Evolutionary conservation across 2,113 vertebrate species (phyloP), one percentile per base, ranked within the genome.

Genomic region (Bufo gargarizans): DNA sequence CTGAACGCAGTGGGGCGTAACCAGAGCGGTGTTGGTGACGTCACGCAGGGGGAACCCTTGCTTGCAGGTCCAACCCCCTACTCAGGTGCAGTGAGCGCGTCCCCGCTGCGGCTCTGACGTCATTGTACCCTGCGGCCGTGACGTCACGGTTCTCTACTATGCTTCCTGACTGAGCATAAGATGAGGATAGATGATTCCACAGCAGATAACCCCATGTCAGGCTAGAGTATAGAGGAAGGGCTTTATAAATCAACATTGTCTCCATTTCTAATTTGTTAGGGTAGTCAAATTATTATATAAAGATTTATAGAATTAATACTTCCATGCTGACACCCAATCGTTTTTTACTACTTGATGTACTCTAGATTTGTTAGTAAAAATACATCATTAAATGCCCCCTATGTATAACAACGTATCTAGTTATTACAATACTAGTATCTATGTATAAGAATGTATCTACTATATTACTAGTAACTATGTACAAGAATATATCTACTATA

Each of bases 71-170:
- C 79, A 71, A 0, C 80, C 87, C 53, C 67, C 55, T 45, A 10
- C 80, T 49, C 87, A 88, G 87, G 87, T 83, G 87, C 80, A 88
- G 87, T 65, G 69, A 43, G 87, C 87, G 87, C 87, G 87, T 82
- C 3, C 86, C n/a, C 86, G 33, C 20, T 13, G 45, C n/a, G 33
- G 79, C 16, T 56, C 86, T 87, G 49, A 87, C 86, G 86, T 87
- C 86, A 87, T 87, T 71, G 78, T 14, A 74, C 71, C 67, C 71
- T 76, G 84, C 71, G 69, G 45, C 58, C 80, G 56, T 88, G 86
- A 87, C 77, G 86, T 87, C 76, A 82, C 53, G 76, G 0, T 81
- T 81, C 13, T 67, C 17, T 45, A 8, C 45, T 84, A n/a, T 13
- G 7, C n/a, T 43, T 56, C n/a, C 65, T 69, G 20, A 69, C 20